These are phyloP conservation scores for Gallinago undulata DNA, from an alignment of 2,113 vertebrate species.

Conservation along the genomic window DNA sequence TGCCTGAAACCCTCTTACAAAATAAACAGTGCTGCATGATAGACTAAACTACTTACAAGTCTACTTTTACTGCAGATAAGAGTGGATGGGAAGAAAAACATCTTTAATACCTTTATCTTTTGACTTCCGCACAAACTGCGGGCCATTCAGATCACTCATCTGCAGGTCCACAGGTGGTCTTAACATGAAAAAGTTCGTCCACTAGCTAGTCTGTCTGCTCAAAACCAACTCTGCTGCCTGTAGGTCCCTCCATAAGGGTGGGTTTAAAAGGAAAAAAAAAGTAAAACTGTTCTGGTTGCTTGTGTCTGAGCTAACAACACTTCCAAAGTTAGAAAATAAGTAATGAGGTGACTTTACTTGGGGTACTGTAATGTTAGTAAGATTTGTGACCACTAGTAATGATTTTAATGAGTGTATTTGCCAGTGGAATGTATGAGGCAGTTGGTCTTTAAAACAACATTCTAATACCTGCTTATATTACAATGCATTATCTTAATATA, in stretches of 20 bases:
- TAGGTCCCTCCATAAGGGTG: neutral
- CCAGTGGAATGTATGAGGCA: neutral
- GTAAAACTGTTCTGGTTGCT: neutral
- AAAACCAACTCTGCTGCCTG: neutral
- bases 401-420: neutral
- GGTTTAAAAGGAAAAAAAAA: neutral
- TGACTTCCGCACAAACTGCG: neutral
- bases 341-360: accelerated
- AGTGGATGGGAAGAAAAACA: neutral
- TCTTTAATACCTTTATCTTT: neutral
- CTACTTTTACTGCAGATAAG: neutral
- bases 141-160: neutral
- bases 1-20: neutral
- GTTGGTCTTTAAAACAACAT: neutral
- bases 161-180: neutral
- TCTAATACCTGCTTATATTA: neutral
- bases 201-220: neutral
- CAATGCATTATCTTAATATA: neutral
- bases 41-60: neutral
- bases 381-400: no score
- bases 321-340: neutral
- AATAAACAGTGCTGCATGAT: neutral
- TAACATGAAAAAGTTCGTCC: neutral
- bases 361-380: neutral
- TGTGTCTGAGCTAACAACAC: neutral